These are phyloP conservation scores for Torymus tubicola DNA, from an alignment of 2,888 invertebrate species.

Conservation along the genomic window DNA sequence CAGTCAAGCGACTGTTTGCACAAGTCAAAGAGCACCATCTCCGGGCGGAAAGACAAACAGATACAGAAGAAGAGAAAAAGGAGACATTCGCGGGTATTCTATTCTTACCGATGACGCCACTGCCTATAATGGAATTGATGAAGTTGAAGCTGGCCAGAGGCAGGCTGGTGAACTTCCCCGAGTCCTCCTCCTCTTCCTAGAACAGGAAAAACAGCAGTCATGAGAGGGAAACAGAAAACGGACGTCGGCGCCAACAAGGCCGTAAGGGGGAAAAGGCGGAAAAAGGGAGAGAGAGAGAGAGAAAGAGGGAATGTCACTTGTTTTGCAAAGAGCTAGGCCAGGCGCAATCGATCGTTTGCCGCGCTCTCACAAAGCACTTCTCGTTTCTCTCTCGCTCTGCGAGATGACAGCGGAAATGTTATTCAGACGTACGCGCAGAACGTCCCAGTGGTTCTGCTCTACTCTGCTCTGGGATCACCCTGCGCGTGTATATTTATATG, in stretches of 20 bases:
- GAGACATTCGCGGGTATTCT: not conserved
- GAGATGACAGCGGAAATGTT: too few species aligned
- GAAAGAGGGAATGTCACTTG: too few species aligned
- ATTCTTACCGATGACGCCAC: constrained; percentile 87
- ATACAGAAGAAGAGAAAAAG: not conserved
- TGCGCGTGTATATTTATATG: too few species aligned
- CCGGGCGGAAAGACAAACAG: not conserved
- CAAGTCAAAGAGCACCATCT: too few species aligned
- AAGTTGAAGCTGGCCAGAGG: constrained; percentile 91
- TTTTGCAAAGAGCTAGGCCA: not conserved
- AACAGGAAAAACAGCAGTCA: not conserved
- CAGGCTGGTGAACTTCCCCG: constrained; percentile 82
- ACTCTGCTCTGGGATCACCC: too few species aligned
- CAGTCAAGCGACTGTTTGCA: too few species aligned
- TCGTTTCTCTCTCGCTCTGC: too few species aligned
- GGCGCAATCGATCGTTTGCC: not conserved
- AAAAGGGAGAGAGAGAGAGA: not conserved
- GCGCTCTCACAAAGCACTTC: too few species aligned
- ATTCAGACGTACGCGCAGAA: too few species aligned
- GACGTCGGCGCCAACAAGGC: too few species aligned
- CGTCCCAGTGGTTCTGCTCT: too few species aligned
- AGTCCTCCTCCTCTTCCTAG: constrained; percentile 77
- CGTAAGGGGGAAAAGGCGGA: not conserved
- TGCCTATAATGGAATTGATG: constrained; percentile 92
- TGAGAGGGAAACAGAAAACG: too few species aligned